Evolutionary conservation across 2,797 vertebrate genomes (phyloP).

Genomic region (Myiothlypis chrysogaster): DNA sequence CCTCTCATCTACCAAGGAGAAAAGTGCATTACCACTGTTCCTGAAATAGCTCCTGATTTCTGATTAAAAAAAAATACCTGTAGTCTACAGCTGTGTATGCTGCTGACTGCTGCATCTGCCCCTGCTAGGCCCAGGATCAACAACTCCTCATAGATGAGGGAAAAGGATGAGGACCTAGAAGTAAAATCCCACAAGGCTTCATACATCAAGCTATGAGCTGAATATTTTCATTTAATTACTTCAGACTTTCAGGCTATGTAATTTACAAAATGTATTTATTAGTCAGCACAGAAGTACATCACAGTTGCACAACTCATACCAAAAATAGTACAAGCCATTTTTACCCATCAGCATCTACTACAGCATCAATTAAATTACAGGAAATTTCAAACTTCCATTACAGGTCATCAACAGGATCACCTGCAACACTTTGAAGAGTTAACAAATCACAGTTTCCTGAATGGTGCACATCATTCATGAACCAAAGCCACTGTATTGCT

Average conservation of each 20-base stretch:
- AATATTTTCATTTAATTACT: not conserved
- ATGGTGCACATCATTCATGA: not conserved
- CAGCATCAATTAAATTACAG: not conserved
- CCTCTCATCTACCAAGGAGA: not conserved
- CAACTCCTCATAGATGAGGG: not conserved
- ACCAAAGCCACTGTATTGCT: not conserved
- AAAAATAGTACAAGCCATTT: not conserved
- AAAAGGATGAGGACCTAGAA: not conserved
- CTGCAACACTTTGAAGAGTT: not conserved
- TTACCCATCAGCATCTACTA: not conserved
- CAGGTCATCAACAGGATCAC: not conserved
- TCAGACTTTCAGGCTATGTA: not conserved
- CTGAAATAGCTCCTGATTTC: not conserved
- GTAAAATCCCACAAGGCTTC: not conserved
- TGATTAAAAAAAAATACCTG: not conserved
- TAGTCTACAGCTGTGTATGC: fast-evolving
- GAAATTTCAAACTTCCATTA: not conserved
- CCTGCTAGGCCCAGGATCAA: not conserved
- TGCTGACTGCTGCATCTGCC: not conserved
- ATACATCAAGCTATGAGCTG: not conserved
- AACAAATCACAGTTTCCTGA: not conserved
- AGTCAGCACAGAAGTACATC: not conserved
- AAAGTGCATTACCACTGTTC: not conserved
- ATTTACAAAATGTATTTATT: not conserved
- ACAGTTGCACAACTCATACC: not conserved